Evolutionary conservation across 2,888 invertebrate genomes (phyloP), one percentile per base, ranked within the genome.

Genomic region (Sussaba pulchella): DNA sequence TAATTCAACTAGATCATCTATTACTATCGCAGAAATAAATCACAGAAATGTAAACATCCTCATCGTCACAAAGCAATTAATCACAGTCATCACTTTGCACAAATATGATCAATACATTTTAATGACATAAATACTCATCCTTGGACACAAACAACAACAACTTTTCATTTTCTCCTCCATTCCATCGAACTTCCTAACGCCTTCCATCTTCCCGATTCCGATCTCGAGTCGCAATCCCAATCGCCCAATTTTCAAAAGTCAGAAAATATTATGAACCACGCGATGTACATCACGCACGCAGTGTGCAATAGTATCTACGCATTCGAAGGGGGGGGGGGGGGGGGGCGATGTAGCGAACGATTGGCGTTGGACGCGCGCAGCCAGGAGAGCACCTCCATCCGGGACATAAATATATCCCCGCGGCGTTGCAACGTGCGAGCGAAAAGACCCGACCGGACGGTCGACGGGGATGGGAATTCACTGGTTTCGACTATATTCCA

Each of bases 351-450:
- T 43, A 70, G 70, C 70, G 59, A 64, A 71, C 64, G 77, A 63
- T 71, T 77, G n/a, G 77, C 77, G 71, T 71, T 77, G 77, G 77
- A 24, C 43, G 54, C 70, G 57, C 70, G 57, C 57, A 57, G 57
- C 57, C 70, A 57, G 70, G 41, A 70, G 70, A 70, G 70, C 54
- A 70, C 70, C 70, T 57, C 70, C 61, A 72, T 73, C 73, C 64
- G 73, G 72, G 50, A 64, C 72, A 72, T 72, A 73, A 73, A 73
- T 73, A 52, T 78, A 69, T 52, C 69, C 39, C 61, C 59, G 67
- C 50, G 47, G 67, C 31, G 31, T 31, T 61, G 67, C 47, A 43
- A n/a, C 59, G 66, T 19, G 39, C 26, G 63, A 54, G n/a, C 39
- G 26, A 26, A 39, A 43, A 39, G 14, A 14, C 24, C 3, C 47